These are phyloP conservation scores for Galeruca laticollis DNA, from an alignment of 2,888 invertebrate species.

Conservation along the genomic window DNA sequence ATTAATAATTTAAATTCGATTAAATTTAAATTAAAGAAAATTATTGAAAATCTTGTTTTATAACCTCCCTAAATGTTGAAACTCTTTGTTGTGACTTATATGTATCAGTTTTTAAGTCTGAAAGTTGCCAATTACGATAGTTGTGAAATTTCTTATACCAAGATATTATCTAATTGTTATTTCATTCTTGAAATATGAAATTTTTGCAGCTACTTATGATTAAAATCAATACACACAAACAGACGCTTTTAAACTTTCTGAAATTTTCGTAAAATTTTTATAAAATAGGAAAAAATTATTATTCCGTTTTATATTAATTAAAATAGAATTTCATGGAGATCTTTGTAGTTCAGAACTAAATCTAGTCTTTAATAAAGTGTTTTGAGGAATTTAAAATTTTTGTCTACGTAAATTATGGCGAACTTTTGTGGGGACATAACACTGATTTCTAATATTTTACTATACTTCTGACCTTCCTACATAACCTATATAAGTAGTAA, in stretches of 20 bases:
- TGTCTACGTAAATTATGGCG: no score
- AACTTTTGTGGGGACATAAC: no score
- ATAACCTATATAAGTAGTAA: no score
- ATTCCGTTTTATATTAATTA: background rate
- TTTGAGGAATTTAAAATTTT: no score
- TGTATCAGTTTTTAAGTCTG: constrained; percentile 34
- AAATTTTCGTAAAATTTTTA: constrained; percentile 11
- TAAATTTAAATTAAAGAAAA: no score
- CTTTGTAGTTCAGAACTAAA: no score
- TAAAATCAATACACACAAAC: constrained; percentile 7
- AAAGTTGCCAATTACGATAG: constrained; percentile 25
- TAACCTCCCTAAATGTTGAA: background rate
- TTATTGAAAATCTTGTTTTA: no score
- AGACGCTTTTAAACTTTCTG: background rate
- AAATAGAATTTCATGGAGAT: no score
- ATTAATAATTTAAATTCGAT: no score
- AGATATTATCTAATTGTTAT: background rate
- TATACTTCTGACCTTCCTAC: no score
- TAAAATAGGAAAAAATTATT: background rate
- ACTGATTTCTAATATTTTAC: no score
- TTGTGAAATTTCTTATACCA: background rate
- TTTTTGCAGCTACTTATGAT: constrained; percentile 9
- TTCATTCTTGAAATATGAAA: constrained; percentile 3
- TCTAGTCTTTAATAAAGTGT: no score
- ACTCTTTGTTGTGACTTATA: constrained; percentile 40